phyloP scores from a whole-genome alignment of 2,797 vertebrate genomes.

The Clarias platycephalus region DNA sequence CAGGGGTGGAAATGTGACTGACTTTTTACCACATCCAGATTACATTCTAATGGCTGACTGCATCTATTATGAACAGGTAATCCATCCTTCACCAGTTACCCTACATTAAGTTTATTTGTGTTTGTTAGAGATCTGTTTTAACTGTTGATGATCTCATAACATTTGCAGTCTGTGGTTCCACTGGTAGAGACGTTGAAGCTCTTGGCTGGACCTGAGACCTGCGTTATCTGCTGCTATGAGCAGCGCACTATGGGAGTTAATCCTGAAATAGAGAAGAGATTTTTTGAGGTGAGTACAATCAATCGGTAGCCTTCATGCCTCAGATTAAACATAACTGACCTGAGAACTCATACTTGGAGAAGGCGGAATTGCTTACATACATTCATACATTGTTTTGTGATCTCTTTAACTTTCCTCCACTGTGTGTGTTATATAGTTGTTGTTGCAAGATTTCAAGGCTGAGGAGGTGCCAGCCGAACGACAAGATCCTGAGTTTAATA shows the following conservation, averaged over 20 bases:
- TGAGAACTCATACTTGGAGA: neutral
- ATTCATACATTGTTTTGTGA: neutral
- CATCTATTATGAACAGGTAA: conserved; percentile 97
- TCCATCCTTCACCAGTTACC: neutral
- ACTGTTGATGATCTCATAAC: conserved; percentile 15
- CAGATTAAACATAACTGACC: neutral
- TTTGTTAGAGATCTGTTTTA: neutral
- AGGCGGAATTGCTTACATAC: neutral
- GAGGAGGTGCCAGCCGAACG: conserved; percentile 83
- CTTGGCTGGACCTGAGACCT: conserved; percentile 84
- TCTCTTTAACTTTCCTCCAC: neutral
- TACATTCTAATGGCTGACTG: conserved; percentile 96
- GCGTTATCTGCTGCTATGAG: conserved; percentile 93
- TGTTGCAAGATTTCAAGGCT: conserved; percentile 83
- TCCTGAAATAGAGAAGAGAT: conserved; percentile 87
- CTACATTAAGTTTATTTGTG: neutral
- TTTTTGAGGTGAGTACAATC: conserved; percentile 84
- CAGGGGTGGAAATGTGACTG: conserved; percentile 87
- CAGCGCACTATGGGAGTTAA: conserved; percentile 91
- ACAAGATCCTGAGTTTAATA: conserved; percentile 90
- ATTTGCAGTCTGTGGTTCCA: conserved; percentile 84
- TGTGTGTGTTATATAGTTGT: conserved; percentile 73
- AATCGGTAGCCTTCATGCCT: neutral
- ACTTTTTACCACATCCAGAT: conserved; percentile 81
- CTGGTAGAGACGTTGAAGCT: conserved; percentile 87